phyloP scores from a whole-genome alignment of 2,888 invertebrate genomes.

The Ochlodes sylvanus region DNA sequence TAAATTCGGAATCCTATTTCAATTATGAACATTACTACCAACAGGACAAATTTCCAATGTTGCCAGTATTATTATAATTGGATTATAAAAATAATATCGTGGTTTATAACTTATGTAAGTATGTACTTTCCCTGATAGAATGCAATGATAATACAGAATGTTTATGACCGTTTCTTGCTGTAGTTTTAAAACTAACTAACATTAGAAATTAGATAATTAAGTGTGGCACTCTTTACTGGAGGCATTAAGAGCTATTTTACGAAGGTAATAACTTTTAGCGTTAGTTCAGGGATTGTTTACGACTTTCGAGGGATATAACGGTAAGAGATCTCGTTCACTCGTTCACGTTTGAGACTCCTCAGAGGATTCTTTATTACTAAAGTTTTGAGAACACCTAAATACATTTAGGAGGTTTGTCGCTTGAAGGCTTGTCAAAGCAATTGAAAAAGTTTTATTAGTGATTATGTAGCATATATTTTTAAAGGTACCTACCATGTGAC shows the following conservation, averaged over 20 bases:
- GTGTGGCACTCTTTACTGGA: constrained; percentile 30
- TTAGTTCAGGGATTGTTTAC: constrained; percentile 31
- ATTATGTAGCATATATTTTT: too few species aligned
- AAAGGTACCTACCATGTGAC: too few species aligned
- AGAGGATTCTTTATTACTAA: background rate
- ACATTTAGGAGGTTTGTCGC: too few species aligned
- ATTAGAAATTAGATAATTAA: constrained; percentile 39
- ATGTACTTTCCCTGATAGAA: background rate
- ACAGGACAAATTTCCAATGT: too few species aligned
- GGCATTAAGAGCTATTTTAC: constrained; percentile 23
- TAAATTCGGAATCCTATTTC: too few species aligned
- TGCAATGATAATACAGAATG: too few species aligned
- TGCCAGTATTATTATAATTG: too few species aligned
- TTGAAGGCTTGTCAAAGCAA: too few species aligned
- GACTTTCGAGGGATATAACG: constrained; percentile 27
- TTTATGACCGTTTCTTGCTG: too few species aligned
- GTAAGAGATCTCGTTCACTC: constrained; percentile 21
- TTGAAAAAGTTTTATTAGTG: too few species aligned
- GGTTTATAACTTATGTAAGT: background rate
- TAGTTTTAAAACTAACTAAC: too few species aligned
- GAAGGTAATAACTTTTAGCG: constrained; percentile 20
- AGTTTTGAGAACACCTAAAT: background rate
- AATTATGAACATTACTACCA: too few species aligned
- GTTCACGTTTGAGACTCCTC: background rate
- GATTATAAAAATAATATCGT: background rate